Base-by-base conservation (phyloP, 2,888 invertebrate genomes). In the Petrolisthes manimaculis region DNA sequence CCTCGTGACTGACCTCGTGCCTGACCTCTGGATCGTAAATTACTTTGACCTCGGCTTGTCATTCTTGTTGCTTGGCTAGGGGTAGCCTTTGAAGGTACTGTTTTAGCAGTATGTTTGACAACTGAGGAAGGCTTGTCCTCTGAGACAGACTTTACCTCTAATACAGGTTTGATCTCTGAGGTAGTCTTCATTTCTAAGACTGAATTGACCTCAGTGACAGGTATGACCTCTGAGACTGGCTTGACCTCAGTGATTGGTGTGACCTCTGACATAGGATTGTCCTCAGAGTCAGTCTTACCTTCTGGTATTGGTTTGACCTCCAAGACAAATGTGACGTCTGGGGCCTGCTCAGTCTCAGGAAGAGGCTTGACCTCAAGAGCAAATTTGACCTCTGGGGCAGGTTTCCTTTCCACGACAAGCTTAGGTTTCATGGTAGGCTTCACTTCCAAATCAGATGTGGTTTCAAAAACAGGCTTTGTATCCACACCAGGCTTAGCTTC, bases 81-180 rank as follows among this genome's bases (percentile, higher is more conserved):
- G n/a, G n/a, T 71, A n/a, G 12, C n/a, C 21, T n/a, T 71, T n/a
- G 71, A 14, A 71, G 71, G 71, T 21, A 3, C 21, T 14, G 21
- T 21, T n/a, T 71, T n/a, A 3, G 71, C 14, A n/a, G 6, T n/a
- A 71, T 6, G 18, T 71, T 71, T 71, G 6, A 21, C n/a, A 6
- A n/a, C 71, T 71, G 71, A n/a, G 21, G 71, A n/a, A 71, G 21
- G 71, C 6, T 71, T 71, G 71, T 3, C 71, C 71, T 71, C 71
- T 71, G 71, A n/a, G n/a, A 6, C 21, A 71, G 71, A n/a, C n/a
- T 71, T 71, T 71, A 71, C 71, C 14, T n/a, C 71, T 71, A 6
- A n/a, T n/a, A n/a, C 21, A 21, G 71, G 71, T 21, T 71, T 71
- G 21, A n/a, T 21, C 21, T 71, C 71, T n/a, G 71, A n/a, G 21